Conservation (phyloP, 1,140 invertebrate genomes). For the Octopus sinensis region DNA sequence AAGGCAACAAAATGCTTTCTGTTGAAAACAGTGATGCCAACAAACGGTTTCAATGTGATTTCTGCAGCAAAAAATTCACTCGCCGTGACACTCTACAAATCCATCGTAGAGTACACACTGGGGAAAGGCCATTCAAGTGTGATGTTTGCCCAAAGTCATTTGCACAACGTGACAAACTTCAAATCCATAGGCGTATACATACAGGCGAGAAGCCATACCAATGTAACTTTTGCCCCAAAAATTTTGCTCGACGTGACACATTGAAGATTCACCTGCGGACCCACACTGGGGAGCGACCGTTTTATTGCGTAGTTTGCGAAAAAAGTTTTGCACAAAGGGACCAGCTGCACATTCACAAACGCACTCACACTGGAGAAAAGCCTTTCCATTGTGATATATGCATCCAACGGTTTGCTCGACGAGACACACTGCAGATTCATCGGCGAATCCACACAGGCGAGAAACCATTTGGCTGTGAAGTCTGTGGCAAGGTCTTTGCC, state of each 20-base stretch:
- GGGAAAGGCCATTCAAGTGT: conserved; percentile 95
- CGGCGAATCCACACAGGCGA: conserved; percentile 53
- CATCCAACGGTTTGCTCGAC: conserved; percentile 30
- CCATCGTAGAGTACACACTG: conserved; percentile 58
- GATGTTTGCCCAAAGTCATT: conserved; percentile 97
- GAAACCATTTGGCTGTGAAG: conserved; percentile 50
- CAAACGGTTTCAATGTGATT: conserved; percentile 96
- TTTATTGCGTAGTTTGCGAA: conserved; percentile 55
- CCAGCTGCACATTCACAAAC: conserved; percentile 45
- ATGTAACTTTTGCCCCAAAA: background rate
- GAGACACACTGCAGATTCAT: conserved; percentile 37
- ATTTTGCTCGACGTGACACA: conserved; percentile 33
- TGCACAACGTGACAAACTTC: conserved; percentile 87
- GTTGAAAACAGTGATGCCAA: background rate
- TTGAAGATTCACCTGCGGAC: conserved; percentile 48
- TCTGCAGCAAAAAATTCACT: conserved; percentile 97
- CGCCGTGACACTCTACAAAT: conserved; percentile 68
- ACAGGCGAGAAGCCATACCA: conserved; percentile 19
- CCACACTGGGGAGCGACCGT: conserved; percentile 54
- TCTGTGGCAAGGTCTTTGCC: conserved; percentile 46
- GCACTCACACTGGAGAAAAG: conserved; percentile 52
- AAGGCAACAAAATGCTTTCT: background rate
- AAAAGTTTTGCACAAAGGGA: conserved; percentile 33
- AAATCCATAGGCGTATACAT: conserved; percentile 12
- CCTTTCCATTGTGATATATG: conserved; percentile 54